Percentiles rank a stretch among this genome's conserved stretches.
These are phyloP conservation scores for Calephelis virginiensis DNA, from an alignment of 1,140 invertebrate genomes.

Conservation along the genomic window DNA sequence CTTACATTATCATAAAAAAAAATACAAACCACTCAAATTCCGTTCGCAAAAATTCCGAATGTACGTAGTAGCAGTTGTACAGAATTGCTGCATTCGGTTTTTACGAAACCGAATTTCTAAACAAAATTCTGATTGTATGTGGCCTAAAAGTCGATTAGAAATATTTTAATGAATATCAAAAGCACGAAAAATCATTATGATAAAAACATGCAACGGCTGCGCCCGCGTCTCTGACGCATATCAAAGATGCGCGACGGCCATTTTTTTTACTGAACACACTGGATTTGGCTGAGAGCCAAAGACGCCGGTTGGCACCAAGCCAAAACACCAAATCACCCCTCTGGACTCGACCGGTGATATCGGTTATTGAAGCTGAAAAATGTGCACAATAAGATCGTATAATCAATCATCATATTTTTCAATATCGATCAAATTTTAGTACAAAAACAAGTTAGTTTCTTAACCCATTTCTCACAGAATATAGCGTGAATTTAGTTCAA, in stretches of 20 bases:
- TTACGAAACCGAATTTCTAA: too few relatives aligned
- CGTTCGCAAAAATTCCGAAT: too few relatives aligned
- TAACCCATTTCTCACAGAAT: not conserved
- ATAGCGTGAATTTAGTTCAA: too few relatives aligned
- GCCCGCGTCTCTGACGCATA: conserved; percentile 69
- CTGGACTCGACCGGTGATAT: conserved; percentile 2
- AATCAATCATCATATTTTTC: not conserved
- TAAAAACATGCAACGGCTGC: conserved; percentile 45
- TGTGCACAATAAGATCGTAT: conserved; percentile 15
- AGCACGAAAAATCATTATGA: conserved; percentile 39
- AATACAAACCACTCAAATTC: too few relatives aligned
- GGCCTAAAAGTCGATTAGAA: not conserved
- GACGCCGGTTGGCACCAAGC: conserved; percentile 58
- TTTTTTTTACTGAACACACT: conserved; percentile 63
- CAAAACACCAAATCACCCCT: conserved; percentile 54
- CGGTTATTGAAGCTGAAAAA: conserved; percentile 29
- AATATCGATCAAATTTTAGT: not conserved
- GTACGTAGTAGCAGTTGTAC: too few relatives aligned
- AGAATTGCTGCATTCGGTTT: too few relatives aligned
- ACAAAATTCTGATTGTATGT: too few relatives aligned
- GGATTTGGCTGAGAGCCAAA: conserved; percentile 60
- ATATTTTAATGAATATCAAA: conserved; percentile 23
- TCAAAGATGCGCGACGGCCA: conserved; percentile 70
- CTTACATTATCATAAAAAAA: too few relatives aligned
- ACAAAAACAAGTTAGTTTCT: not conserved